Evolutionary conservation across 2,113 vertebrate species (phyloP), one percentile per base, ranked within the genome.

Genomic region (Mastomys coucha): DNA sequence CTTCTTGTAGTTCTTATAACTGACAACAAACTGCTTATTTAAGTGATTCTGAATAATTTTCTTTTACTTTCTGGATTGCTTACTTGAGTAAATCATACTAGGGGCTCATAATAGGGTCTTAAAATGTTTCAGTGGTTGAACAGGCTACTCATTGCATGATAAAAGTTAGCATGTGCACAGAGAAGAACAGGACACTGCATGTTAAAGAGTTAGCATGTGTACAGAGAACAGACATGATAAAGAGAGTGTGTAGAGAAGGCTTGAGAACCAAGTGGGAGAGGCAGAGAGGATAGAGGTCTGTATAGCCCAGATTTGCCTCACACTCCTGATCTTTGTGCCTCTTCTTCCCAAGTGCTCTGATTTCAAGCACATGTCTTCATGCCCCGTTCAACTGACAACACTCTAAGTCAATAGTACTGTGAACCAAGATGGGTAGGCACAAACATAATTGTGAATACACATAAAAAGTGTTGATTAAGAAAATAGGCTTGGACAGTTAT

Each of bases 61-160:
- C 70, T 85, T 84, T 69, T 51, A 84, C 67, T 89, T 86, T 63
- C 33, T 16, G 49, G 31, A 72, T 97, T 96, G 42, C n/a, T 95
- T 94, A 53, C 89, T 93, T 90, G n/a, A 39, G 60, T 95, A 90
- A 81, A 95, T 89, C 80, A 91, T 63, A 90, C 92, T 72, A 67
- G 77, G 56, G 33, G 85, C 45, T 78, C 60, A 77, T 76, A 88
- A 19, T 90, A 42, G 81, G 86, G 16, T 96, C 39, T 81, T 86
- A 42, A 88, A 87, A 88, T 85, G 13, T 86, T 69, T 49, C 26
- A 49, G 42, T 2, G 12, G 19, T 39, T 65, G 13, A 65, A 45
- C 39, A 82, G 53, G 24, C 49, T 31, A 53, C 14, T 33, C 49
- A 20, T 12, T 60, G 56, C 56, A 26, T 39, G 36, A 60, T 82